Base-by-base conservation (phyloP, 2,113 vertebrate genomes). In the Otocyon megalotis region DNA sequence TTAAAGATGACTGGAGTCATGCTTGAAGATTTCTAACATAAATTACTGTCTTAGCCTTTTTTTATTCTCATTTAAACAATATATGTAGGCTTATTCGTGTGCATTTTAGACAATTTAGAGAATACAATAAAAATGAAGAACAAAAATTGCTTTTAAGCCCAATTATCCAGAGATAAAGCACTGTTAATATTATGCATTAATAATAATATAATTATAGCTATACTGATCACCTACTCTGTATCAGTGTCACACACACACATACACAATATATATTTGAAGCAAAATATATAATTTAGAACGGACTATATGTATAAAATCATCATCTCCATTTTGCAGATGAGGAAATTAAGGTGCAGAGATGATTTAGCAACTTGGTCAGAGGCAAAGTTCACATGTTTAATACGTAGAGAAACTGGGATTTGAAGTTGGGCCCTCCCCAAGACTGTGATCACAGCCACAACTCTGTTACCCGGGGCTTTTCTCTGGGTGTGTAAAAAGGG, bases 131-230 rank as follows among this genome's bases (percentile, higher is more conserved):
- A 43, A 90, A 92, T 67, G 35, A 93, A 91, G 14, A 76, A 50
- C 32, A 69, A 72, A 89, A 94, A 79, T 92, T 19, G 72, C 8
- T 54, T 88, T 95, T 87, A 86, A 90, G 53, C 5, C 22, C 32
- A 76, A 71, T 74, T 91, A 79, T 67, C 20, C 76, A 92, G 87
- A 83, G 28, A 85, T 67, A 74, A 90, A 90, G 50, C 48, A 54
- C 11, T 50, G 62, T 32, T 79, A 80, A 80, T 30, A 91, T 74
- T 79, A 35, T 72, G 1, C 16, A 28, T 80, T 69, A 58, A 26
- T n/a, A 88, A 94, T 67, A 63, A 89, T 83, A 83, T 65, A 37
- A 94, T 65, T 95, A 94, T 84, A 93, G 86, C 3, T 84, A 87
- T 48, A 77, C 17, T 94, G 48, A 65, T 22, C 19, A 58, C 22